Evolutionary conservation across 2,797 vertebrate species (phyloP).

Genomic region (Tangara arthus): DNA sequence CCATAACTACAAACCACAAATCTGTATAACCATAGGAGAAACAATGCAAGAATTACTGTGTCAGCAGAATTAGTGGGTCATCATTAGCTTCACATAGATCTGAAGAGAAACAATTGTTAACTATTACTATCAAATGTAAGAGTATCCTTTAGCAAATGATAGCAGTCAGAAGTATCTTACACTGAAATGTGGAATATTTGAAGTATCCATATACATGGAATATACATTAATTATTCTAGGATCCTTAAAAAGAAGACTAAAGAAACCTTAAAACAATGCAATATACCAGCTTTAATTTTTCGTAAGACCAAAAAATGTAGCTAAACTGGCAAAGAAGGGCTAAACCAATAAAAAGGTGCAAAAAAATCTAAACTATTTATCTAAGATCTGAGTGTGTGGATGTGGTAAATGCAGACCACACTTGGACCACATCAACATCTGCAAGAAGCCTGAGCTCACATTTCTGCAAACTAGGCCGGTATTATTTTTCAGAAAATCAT

Average conservation of each 20-base stretch:
- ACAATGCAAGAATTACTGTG: not conserved
- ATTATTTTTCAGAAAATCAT: not conserved
- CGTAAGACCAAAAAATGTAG: not conserved
- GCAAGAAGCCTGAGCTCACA: not conserved
- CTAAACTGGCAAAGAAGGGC: not conserved
- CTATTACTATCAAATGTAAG: not conserved
- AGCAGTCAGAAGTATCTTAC: not conserved
- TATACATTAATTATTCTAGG: not conserved
- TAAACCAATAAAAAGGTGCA: not conserved
- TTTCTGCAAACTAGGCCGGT: not conserved
- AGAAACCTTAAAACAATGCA: not conserved
- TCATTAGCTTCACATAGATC: not conserved
- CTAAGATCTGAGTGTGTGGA: accelerated
- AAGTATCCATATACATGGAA: not conserved
- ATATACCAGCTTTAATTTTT: not conserved
- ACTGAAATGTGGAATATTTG: not conserved
- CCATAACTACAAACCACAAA: not conserved
- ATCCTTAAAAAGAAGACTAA: not conserved
- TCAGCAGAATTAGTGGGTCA: not conserved
- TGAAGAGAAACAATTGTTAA: not conserved
- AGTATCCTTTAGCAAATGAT: not conserved
- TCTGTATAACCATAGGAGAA: not conserved
- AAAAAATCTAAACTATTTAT: not conserved
- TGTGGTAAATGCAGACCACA: not conserved
- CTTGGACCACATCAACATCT: not conserved